Evolutionary conservation across 2,888 invertebrate species (phyloP), one percentile per base, ranked within the genome.

Genomic region (Nomada ruficornis): DNA sequence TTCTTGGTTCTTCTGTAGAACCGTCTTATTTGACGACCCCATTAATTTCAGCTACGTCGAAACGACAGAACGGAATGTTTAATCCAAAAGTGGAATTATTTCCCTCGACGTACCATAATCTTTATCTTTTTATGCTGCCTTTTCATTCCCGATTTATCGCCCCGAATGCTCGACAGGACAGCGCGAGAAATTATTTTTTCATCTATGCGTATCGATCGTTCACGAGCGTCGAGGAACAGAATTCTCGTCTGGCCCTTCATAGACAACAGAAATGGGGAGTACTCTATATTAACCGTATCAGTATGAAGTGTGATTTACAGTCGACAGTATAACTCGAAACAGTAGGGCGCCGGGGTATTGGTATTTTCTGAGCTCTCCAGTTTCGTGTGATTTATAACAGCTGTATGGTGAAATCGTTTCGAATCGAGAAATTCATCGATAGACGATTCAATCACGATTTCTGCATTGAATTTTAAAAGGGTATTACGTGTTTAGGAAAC

Each of bases 231-330:
- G 23, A 36, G 3, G 47, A 11, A 47, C 47, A 47, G 47, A 11
- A 47, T 10, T 47, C 47, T 47, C 13, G n/a, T 55, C 0, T 5
- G 15, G 29, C 69, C 20, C 52, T 73, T 70, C 69, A 71, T 80
- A 18, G 77, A 63, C 78, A 68, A 68, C 68, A 44, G 73, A 80
- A 62, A 60, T 57, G 36, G 60, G 9, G 10, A 9, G 55, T 52
- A 59, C 69, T 70, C 52, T 78, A 54, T 75, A 79, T 82, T 83
- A 79, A 75, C 79, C 52, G 76, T 83, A 83, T 83, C 82, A 47
- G 63, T 64, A 73, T 26, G 65, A 79, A 54, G 42, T 26, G 44
- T 84, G 83, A 84, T 84, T 84, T 84, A 84, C 76, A 73, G 29
- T 72, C 65, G 76, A 20, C 52, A 20, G 36, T 77, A 65, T 52